Percentiles rank a stretch among this genome's conserved stretches.
Evolutionary conservation across 2,113 vertebrate genomes (phyloP).

Genomic region (Abramis brama): DNA sequence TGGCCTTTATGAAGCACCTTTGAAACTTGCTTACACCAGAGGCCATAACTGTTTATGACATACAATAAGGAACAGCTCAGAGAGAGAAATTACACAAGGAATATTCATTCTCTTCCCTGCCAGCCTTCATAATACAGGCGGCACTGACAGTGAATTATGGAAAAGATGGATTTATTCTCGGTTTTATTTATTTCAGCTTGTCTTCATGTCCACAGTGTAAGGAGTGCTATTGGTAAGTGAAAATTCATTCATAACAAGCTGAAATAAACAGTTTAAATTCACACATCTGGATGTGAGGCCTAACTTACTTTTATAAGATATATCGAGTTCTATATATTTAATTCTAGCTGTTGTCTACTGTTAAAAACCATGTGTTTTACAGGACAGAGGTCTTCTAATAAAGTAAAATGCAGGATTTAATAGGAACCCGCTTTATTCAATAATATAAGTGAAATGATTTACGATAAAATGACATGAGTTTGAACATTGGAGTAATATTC

Average conservation of each 20-base stretch:
- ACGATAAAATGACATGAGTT: neutral
- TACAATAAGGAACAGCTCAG: neutral
- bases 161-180: neutral
- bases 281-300: neutral
- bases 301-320: neutral
- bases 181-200: conserved; percentile 41
- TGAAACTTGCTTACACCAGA: conserved; percentile 16
- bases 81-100: neutral
- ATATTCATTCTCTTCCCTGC: neutral
- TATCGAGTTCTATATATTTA: neutral
- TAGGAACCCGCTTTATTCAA: neutral
- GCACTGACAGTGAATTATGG: conserved; percentile 36
- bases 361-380: neutral
- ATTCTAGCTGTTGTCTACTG: neutral
- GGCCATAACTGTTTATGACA: conserved; percentile 16
- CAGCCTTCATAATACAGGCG: neutral
- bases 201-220: conserved; percentile 26
- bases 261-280: neutral
- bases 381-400: neutral
- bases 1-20: conserved; percentile 19
- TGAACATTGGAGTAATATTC: neutral
- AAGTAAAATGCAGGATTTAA: neutral
- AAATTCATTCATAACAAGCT: neutral
- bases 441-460: neutral
- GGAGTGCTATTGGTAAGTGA: conserved; percentile 64